Evolutionary conservation across 2,888 invertebrate species (phyloP).

Genomic region (Sphaerophoria taeniata): DNA sequence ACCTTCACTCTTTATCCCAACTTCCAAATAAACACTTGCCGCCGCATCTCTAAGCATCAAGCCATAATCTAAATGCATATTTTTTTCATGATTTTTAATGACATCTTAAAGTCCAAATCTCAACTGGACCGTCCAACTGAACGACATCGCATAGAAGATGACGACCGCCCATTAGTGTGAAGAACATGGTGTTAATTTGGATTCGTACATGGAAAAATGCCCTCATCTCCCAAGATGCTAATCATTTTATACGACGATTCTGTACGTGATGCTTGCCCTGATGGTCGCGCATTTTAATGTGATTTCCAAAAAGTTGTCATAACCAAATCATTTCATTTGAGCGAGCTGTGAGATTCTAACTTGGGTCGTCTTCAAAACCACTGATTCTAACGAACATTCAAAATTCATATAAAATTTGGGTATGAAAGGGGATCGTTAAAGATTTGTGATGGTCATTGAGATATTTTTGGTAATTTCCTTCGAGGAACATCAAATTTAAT

Average conservation of each 20-base stretch:
- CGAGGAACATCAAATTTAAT: slow-evolving; percentile 47
- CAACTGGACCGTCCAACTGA: slow-evolving; percentile 50
- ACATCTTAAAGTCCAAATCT: slow-evolving; percentile 69
- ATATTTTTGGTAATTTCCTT: slow-evolving; percentile 68
- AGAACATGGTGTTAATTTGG: slow-evolving; percentile 74
- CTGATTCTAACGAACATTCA: slow-evolving; percentile 51
- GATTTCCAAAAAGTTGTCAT: slow-evolving; percentile 65
- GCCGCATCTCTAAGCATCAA: slow-evolving; percentile 25
- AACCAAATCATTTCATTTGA: slow-evolving; percentile 51
- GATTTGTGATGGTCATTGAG: slow-evolving; percentile 69
- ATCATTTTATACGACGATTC: slow-evolving; percentile 37
- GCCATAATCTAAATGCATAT: slow-evolving; percentile 69
- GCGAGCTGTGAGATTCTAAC: background rate
- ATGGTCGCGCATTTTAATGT: slow-evolving; percentile 61
- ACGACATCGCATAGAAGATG: no score
- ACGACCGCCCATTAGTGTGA: slow-evolving; percentile 70
- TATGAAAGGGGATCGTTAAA: slow-evolving; percentile 52
- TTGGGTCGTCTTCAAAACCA: background rate
- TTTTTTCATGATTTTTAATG: slow-evolving; percentile 66
- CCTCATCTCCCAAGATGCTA: slow-evolving; percentile 60
- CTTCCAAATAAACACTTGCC: background rate
- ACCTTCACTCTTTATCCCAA: slow-evolving; percentile 35
- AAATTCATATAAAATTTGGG: slow-evolving; percentile 15
- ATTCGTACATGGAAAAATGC: slow-evolving; percentile 70
- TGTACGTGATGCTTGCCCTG: slow-evolving; percentile 20